Conservation (phyloP, 2,797 vertebrate species). For the Parauchenoglanis punctatus region DNA sequence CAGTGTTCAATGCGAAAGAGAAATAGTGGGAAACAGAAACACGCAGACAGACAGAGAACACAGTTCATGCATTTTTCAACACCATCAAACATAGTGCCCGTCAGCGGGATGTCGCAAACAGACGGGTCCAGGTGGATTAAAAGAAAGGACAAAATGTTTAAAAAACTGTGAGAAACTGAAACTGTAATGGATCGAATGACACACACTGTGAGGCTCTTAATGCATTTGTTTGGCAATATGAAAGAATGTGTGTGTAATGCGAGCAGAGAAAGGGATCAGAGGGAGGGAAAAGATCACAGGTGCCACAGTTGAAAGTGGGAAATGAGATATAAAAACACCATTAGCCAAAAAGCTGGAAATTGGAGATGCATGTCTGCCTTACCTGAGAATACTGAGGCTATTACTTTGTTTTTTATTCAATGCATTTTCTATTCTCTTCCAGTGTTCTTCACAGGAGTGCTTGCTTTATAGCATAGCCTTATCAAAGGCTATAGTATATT, state of each 20-base stretch:
- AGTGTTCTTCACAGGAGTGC: not conserved
- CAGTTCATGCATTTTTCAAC: conserved; percentile 38
- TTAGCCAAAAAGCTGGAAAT: conserved; percentile 32
- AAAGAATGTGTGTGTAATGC: conserved; percentile 32
- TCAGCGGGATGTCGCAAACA: conserved; percentile 8
- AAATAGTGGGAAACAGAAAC: conserved; percentile 31
- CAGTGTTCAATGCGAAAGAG: conserved; percentile 17
- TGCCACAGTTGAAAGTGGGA: conserved; percentile 34
- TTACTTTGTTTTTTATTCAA: not conserved
- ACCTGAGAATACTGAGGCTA: not conserved
- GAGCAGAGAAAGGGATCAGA: not conserved
- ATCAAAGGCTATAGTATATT: not conserved
- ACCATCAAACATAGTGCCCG: not conserved
- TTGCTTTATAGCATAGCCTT: not conserved
- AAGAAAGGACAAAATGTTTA: conserved; percentile 10
- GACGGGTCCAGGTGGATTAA: conserved; percentile 19
- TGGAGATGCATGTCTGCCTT: conserved; percentile 4
- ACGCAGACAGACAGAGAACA: not conserved
- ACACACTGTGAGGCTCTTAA: not conserved
- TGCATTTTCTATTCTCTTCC: conserved; percentile 9
- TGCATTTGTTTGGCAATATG: conserved; percentile 41
- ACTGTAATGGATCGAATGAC: conserved; percentile 6
- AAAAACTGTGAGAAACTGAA: not conserved
- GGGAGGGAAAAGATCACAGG: conserved; percentile 28
- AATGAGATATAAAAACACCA: conserved; percentile 37